phyloP scores from a whole-genome alignment of 1,140 invertebrate genomes.

The Lepidurus couesii region DNA sequence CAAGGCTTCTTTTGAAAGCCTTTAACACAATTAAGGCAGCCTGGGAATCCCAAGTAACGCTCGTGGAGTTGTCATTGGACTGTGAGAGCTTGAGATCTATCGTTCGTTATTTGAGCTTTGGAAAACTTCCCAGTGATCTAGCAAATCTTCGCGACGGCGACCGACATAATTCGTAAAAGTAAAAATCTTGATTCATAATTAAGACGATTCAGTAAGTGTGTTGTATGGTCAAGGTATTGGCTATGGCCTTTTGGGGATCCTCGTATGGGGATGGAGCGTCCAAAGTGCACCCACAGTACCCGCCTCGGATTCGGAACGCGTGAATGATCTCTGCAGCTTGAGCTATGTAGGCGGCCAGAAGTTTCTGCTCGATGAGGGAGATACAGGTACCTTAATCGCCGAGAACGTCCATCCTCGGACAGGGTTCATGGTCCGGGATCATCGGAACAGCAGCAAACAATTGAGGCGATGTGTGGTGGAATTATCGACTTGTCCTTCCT shows the following conservation, averaged over 20 bases:
- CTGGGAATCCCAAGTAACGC: not conserved
- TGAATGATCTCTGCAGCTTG: conserved; percentile 30
- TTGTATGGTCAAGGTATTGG: conserved; percentile 1
- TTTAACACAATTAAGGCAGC: conserved; percentile 2
- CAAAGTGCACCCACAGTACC: not conserved
- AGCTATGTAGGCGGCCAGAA: conserved; percentile 23
- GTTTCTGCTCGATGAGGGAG: conserved; percentile 42
- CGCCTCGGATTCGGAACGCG: not conserved
- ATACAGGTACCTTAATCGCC: conserved; percentile 53
- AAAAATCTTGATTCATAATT: not conserved
- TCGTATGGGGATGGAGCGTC: not conserved
- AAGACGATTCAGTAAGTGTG: too few relatives aligned
- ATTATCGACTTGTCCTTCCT: conserved; percentile 63
- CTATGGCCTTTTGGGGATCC: not conserved
- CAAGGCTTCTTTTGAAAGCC: not conserved
- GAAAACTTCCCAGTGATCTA: not conserved
- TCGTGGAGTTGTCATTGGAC: not conserved
- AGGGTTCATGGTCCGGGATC: conserved; percentile 26
- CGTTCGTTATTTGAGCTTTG: not conserved
- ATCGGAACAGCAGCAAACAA: not conserved
- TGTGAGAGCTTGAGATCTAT: not conserved
- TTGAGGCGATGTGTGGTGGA: conserved; percentile 53
- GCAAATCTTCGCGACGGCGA: not conserved
- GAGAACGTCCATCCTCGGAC: not conserved
- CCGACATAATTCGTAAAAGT: not conserved